Conservation (phyloP, 2,113 vertebrate species). For the Syngnathus floridae region DNA sequence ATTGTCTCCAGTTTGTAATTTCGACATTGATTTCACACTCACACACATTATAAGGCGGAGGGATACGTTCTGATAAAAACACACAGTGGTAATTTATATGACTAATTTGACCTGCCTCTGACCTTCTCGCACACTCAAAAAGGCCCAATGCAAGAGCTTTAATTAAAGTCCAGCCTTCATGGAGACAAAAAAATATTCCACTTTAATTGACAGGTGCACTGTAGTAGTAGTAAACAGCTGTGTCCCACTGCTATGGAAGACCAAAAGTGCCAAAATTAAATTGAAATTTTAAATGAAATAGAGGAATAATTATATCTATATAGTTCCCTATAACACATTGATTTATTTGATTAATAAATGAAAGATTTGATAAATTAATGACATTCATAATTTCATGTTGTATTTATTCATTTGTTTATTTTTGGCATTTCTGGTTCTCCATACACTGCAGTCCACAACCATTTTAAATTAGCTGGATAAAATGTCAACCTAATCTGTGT, state of each 20-base stretch:
- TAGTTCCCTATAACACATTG: too few species aligned
- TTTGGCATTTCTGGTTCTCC: too few species aligned
- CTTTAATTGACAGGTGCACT: not conserved
- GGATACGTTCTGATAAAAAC: not conserved
- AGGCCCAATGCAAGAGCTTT: too few species aligned
- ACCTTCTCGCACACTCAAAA: not conserved
- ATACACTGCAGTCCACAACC: not conserved
- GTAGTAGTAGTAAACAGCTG: not conserved
- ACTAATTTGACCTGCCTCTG: not conserved
- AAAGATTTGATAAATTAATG: too few species aligned
- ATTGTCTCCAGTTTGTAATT: conserved; percentile 25
- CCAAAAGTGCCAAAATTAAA: too few species aligned
- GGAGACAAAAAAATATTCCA: not conserved
- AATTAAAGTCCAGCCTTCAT: not conserved
- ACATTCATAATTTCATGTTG: too few species aligned
- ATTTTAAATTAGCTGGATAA: not conserved
- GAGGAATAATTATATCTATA: too few species aligned
- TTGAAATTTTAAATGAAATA: too few species aligned
- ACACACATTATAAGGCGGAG: not conserved
- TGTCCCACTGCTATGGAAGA: too few species aligned
- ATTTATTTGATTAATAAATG: too few species aligned
- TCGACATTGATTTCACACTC: conserved; percentile 1
- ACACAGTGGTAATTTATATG: not conserved
- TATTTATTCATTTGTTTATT: too few species aligned
- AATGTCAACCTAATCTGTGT: not conserved